Conservation (phyloP, 1,140 invertebrate species). For the Bombyx mori region DNA sequence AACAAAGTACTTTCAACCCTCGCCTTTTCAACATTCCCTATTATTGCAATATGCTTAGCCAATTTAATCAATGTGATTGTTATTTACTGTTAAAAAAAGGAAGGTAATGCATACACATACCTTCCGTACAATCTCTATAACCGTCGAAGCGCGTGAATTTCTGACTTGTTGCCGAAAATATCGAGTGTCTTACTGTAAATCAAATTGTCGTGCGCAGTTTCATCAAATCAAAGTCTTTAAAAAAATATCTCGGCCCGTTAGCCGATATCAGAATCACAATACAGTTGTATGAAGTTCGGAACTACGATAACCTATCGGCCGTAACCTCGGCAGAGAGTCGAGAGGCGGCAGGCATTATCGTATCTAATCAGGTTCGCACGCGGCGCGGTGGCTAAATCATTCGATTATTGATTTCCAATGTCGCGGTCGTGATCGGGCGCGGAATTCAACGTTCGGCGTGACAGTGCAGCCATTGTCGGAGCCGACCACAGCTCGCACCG, state of each 20-base stretch:
- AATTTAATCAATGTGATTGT: no score
- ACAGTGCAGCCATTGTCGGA: conserved; percentile 60
- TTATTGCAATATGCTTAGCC: no score
- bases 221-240: conserved; percentile 42
- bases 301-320: conserved; percentile 54
- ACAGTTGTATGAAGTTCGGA: conserved; percentile 39
- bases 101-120: no score
- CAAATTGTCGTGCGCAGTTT: conserved; percentile 32
- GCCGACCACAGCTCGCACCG: conserved; percentile 25
- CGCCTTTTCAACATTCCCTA: no score
- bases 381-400: conserved; percentile 68
- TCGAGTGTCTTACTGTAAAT: conserved; percentile 1
- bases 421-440: conserved; percentile 66
- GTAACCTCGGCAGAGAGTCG: conserved; percentile 21
- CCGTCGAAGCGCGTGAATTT: no score
- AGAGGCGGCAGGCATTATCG: conserved; percentile 56
- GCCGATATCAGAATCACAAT: conserved; percentile 36
- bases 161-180: not conserved
- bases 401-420: conserved; percentile 69
- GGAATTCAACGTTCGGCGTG: conserved; percentile 52
- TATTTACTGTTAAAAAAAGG: no score
- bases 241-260: conserved; percentile 58
- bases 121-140: no score
- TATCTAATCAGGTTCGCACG: conserved; percentile 68
- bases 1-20: no score